These are phyloP conservation scores for Uloborus plumipes DNA, from an alignment of 2,888 invertebrate species.

Conservation along the genomic window DNA sequence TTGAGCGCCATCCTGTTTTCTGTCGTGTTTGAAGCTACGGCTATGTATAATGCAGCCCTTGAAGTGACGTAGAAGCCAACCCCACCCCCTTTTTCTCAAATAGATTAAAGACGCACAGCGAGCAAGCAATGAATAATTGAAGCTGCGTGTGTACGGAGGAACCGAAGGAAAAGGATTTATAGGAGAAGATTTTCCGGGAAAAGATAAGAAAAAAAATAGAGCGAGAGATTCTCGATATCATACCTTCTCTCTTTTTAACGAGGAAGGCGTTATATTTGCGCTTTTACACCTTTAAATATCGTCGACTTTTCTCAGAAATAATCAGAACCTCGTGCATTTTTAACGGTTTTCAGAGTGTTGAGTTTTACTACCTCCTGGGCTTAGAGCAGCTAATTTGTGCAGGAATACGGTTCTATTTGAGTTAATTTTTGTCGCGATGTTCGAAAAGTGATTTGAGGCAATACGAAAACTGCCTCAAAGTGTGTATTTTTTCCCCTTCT, in stretches of 20 bases:
- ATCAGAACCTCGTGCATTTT: constrained; percentile 34
- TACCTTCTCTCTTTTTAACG: constrained; percentile 35
- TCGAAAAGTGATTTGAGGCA: constrained; percentile 39
- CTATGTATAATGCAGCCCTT: constrained; percentile 59
- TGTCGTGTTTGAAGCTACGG: constrained; percentile 44
- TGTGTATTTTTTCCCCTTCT: neutral
- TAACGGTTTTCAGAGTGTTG: constrained; percentile 21
- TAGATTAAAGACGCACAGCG: constrained; percentile 59
- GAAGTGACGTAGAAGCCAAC: constrained; percentile 33
- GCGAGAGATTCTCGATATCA: constrained; percentile 31
- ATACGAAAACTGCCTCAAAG: constrained; percentile 20
- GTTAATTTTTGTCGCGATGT: constrained; percentile 41
- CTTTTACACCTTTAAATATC: constrained; percentile 43
- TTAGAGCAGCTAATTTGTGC: constrained; percentile 31
- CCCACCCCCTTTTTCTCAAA: constrained; percentile 39
- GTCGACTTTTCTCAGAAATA: constrained; percentile 24
- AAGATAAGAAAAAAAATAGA: constrained; percentile 6
- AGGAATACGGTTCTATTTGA: constrained; percentile 41
- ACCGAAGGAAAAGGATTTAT: neutral
- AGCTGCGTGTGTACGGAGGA: constrained; percentile 12
- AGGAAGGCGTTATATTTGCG: constrained; percentile 13
- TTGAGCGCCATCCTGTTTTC: constrained; percentile 46
- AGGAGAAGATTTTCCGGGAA: constrained; percentile 5
- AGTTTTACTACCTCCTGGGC: neutral
- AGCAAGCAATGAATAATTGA: constrained; percentile 59